Base-by-base conservation (phyloP, 2,113 vertebrate genomes). In the Rafetus swinhoei region DNA sequence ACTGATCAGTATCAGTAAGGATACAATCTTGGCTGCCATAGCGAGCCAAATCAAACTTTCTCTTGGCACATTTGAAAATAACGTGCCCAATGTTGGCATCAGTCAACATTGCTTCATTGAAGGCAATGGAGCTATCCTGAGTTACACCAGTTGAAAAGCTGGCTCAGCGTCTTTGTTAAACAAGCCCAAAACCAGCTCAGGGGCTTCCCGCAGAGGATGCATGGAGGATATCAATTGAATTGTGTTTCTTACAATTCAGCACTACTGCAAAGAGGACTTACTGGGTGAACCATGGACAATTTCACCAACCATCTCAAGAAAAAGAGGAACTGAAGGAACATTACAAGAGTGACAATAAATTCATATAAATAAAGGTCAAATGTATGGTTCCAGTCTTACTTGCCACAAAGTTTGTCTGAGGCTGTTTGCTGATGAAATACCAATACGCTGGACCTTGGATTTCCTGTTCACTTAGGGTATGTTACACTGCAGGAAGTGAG, bases 1-100 rank as follows among this genome's bases (percentile, higher is more conserved):
- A 82, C 72, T 39, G 89, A 94, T 95, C 32, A 2, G 95, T 93
- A 93, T 93, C 87, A 32, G 16, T 19, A 45, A 76, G 10, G 72
- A 45, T 76, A 21, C 21, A 11, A 10, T 10, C 72, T 13, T 24
- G 54, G 57, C 91, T 91, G 85, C 57, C 88, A 65, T 80, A 79
- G 24, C 0, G 0, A 88, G 56, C 60, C 65, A 86, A 93, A 86
- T 62, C 65, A 92, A 92, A 85, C 0, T 0, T 81, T 45, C 81
- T 45, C 32, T 89, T 84, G 60, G 81, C 19, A 13, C 57, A 39
- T 56, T 39, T 77, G 54, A 77, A 56, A 77, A 24, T 11, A 62
- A 50, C 54, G 29, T 7, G 1, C 3, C 2, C 9, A 3, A 62
- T 4, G 88, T 11, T 0, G 0, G 24, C 27, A 50, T 10, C 85